Base-by-base conservation (phyloP, 2,797 vertebrate species). In the Propithecus deckenii region DNA sequence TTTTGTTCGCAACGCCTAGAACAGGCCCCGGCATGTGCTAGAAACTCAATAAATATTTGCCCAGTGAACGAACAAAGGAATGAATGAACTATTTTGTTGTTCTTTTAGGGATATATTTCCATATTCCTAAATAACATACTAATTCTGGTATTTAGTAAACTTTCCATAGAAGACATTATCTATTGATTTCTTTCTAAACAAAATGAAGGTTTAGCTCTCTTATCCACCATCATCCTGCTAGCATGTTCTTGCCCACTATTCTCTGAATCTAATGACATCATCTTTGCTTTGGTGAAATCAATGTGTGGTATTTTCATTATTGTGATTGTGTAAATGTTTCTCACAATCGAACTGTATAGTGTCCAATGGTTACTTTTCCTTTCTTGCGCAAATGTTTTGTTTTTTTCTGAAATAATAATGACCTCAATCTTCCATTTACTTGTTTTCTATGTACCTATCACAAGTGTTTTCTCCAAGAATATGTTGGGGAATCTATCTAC, bases 31-130 rank as follows among this genome's bases (percentile, higher is more conserved):
- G 59, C 80, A 1, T 46, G 65, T 63, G 65, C 69, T 65, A 63
- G 71, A 76, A 63, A 79, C 11, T 74, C 94, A 86, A 14, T 71
- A 91, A 91, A 65, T 65, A 87, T 81, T 91, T 92, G 41, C n/a
- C 41, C 72, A 43, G 32, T 76, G 79, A 61, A 71, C 83, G 65
- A 88, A 55, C 84, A 55, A 86, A n/a, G 46, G 13, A 57, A 83
- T 57, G 14, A 91, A 61, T 80, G 22, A 81, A 85, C 12, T 85
- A 63, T 32, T 91, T 72, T 43, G 23, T 67, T 74, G 28, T 48
- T 57, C 57, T 71, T 90, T 81, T 67, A 20, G 43, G 20, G 69
- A n/a, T 72, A 72, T 93, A 43, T 59, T 86, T 69, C 50, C 30
- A 65, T 57, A 48, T 48, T 90, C 65, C 57, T 92, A 91, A 86